phyloP scores from a whole-genome alignment of 1,140 invertebrate species.

The Penaeus indicus region DNA sequence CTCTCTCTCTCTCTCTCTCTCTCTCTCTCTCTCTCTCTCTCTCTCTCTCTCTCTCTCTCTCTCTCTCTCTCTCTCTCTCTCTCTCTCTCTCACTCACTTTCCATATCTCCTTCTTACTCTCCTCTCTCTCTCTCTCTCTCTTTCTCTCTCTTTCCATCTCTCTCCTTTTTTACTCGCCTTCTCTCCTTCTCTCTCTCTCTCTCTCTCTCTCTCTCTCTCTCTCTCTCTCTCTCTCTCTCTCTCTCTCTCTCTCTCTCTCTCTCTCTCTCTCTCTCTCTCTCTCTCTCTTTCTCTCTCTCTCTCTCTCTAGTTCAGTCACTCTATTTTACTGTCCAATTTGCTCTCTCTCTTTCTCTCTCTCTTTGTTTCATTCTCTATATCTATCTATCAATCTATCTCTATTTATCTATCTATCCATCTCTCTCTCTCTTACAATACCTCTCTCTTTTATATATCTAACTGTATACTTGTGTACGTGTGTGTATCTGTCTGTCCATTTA shows the following conservation, averaged over 20 bases:
- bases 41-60: not conserved
- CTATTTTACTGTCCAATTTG: not conserved
- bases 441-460: not conserved
- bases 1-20: too few relatives aligned
- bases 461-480: not conserved
- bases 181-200: slow-evolving; percentile 10
- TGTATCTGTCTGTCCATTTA: not conserved
- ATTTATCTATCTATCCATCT: not conserved
- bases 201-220: slow-evolving; percentile 2
- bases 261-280: not conserved
- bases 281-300: not conserved
- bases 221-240: not conserved
- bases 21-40: not conserved
- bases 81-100: not conserved
- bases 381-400: not conserved
- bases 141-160: slow-evolving; percentile 1
- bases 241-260: slow-evolving; percentile 20
- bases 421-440: not conserved
- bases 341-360: not conserved
- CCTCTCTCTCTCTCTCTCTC: not conserved
- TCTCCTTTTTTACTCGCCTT: not conserved
- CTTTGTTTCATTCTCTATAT: not conserved
- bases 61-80: not conserved
- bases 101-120: not conserved
- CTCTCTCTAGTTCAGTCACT: slow-evolving; percentile 2